Evolutionary conservation across 2,797 vertebrate genomes (phyloP).

Genomic region (Kryptopterus vitreolus): DNA sequence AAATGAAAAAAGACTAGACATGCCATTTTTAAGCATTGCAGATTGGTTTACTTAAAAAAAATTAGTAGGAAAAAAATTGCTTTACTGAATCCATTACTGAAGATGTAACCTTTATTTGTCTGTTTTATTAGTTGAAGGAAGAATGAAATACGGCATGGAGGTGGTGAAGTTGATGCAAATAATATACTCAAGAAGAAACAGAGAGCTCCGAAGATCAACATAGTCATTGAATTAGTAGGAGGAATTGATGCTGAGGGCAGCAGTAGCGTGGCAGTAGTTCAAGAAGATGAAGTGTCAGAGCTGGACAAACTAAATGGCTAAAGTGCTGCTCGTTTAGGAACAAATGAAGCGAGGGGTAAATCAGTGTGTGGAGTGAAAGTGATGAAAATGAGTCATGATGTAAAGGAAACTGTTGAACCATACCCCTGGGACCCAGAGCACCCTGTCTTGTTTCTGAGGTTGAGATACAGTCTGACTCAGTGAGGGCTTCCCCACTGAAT

Average conservation of each 20-base stretch:
- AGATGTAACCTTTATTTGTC: neutral
- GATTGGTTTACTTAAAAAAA: neutral
- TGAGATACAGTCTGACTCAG: neutral
- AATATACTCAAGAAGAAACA: neutral
- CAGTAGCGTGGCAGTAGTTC: neutral
- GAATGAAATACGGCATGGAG: neutral
- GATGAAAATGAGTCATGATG: no score
- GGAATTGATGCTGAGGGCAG: neutral
- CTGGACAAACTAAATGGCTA: neutral
- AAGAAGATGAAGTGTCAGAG: neutral
- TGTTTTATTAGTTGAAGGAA: no score
- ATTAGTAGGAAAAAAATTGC: neutral
- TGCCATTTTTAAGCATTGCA: neutral
- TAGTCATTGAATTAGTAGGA: no score
- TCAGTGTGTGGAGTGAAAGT: neutral
- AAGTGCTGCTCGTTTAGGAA: neutral
- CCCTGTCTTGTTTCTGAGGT: neutral
- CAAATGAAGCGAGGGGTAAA: neutral
- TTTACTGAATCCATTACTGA: neutral
- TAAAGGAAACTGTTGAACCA: no score
- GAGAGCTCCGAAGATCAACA: no score
- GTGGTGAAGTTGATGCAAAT: neutral
- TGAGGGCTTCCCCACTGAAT: neutral
- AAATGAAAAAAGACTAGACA: neutral
- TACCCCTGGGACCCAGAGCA: no score